phyloP scores from a whole-genome alignment of 2,113 vertebrate genomes.

The Lates calcarifer region DNA sequence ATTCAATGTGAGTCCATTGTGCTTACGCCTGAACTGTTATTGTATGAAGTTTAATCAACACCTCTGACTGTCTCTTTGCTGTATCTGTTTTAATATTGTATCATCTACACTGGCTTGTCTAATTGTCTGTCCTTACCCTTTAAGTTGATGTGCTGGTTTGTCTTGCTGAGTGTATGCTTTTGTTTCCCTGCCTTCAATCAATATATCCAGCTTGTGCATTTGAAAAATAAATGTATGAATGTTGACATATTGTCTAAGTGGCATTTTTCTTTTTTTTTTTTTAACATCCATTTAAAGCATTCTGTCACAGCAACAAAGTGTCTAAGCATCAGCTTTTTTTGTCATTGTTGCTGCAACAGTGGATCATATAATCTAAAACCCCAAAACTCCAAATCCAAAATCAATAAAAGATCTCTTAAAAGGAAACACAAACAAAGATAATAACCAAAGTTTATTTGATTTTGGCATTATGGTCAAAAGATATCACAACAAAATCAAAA shows the following conservation, averaged over 20 bases:
- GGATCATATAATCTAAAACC: not conserved
- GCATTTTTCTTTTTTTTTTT: not conserved
- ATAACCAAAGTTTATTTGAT: conserved; percentile 80
- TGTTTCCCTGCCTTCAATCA: conserved; percentile 33
- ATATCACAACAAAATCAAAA: conserved; percentile 73
- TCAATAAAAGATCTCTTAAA: not conserved
- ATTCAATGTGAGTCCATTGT: not conserved
- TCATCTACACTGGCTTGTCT: not conserved
- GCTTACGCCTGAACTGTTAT: not conserved
- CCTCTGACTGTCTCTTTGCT: conserved; percentile 4
- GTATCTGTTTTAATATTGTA: not conserved
- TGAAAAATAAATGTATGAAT: conserved; percentile 65
- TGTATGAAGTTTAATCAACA: conserved; percentile 5
- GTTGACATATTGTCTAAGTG: not conserved
- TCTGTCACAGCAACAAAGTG: not conserved
- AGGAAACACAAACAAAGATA: conserved; percentile 33
- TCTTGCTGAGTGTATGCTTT: conserved; percentile 10
- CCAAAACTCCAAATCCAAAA: not conserved
- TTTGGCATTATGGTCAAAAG: conserved; percentile 71
- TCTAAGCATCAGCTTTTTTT: not conserved
- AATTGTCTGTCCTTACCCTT: not conserved
- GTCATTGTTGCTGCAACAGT: not conserved
- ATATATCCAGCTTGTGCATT: conserved; percentile 46
- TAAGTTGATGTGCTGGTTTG: conserved; percentile 2
- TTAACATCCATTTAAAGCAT: not conserved